Conservation (phyloP, 2,797 vertebrate species). For the Cryptoprocta ferox region DNA sequence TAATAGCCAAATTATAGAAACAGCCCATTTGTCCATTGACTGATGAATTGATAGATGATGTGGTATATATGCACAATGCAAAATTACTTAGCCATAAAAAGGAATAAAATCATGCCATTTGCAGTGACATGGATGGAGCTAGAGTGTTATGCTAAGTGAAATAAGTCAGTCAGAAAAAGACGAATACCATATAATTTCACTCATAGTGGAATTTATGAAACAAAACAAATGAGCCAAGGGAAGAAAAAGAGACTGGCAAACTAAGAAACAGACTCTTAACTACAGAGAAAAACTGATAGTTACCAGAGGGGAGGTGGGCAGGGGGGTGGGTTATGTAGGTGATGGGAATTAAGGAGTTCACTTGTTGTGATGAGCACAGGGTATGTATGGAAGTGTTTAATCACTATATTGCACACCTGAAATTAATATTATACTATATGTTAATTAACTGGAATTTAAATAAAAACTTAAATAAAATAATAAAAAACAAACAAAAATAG, state of each 20-base stretch:
- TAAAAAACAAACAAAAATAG: background rate
- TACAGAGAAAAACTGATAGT: background rate
- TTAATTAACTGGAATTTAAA: background rate
- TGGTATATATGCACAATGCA: background rate
- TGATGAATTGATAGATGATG: background rate
- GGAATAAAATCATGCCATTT: background rate
- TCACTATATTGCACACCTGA: background rate
- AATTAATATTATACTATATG: background rate
- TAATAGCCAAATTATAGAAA: background rate
- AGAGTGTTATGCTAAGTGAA: background rate
- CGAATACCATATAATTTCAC: background rate
- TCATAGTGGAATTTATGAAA: background rate
- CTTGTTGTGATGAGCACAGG: background rate
- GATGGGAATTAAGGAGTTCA: background rate
- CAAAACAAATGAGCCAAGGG: background rate
- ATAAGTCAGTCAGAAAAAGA: background rate
- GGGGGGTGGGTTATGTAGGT: background rate
- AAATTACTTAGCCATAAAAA: background rate
- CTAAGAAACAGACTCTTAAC: background rate
- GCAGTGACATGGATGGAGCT: background rate
- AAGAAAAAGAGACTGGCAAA: background rate
- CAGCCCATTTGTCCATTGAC: background rate
- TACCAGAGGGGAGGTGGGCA: background rate
- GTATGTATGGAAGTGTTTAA: background rate
- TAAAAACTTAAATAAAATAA: background rate